A percentile compares a stretch with the other conserved stretches of the same genome.
phyloP scores from a whole-genome alignment of 2,797 vertebrate genomes.

The Hippoglossus hippoglossus region DNA sequence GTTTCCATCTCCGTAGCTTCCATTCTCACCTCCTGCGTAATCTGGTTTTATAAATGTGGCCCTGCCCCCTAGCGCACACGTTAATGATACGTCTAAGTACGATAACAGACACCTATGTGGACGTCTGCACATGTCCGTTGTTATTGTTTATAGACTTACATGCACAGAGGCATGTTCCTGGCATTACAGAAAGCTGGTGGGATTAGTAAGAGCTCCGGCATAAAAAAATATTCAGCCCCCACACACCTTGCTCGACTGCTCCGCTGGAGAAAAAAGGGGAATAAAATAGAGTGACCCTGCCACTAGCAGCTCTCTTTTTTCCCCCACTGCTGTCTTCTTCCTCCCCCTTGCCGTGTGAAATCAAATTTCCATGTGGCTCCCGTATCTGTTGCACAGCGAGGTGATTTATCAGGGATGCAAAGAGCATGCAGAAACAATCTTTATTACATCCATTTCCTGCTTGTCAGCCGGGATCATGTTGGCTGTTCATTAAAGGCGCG shows the following conservation, averaged over 20 bases:
- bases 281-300: conserved; percentile 92
- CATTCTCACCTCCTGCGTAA: conserved; percentile 3
- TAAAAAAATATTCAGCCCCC: conserved; percentile 48
- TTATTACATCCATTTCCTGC: conserved; percentile 99
- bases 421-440: conserved; percentile 99
- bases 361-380: conserved; percentile 98
- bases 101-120: conserved; percentile 44
- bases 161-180: conserved; percentile 41
- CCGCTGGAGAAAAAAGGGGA: conserved; percentile 72
- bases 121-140: conserved; percentile 22
- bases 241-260: conserved; percentile 72
- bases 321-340: conserved; percentile 77
- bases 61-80: conserved; percentile 26
- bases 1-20: conserved; percentile 3
- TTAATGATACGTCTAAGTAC: conserved; percentile 5
- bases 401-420: conserved; percentile 99
- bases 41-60: conserved; percentile 15
- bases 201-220: conserved; percentile 37
- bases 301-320: conserved; percentile 85
- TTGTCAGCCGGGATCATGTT: conserved; percentile 99
- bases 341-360: conserved; percentile 91
- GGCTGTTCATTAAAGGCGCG: conserved; percentile 99
- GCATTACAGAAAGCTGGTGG: conserved; percentile 44
- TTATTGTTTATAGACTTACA: conserved; percentile 59
- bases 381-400: conserved; percentile 98